These are phyloP conservation scores for silkworm (Bombyx mori) DNA, from an alignment of 1,140 invertebrate genomes.

Conservation along the genomic window ASM3026992v2 NC_085123.1:11151501-11152000, in stretches of 20 bases:
- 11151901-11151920: slow-evolving; percentile 42
- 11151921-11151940: slow-evolving; percentile 27
- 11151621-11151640: too few relatives aligned
- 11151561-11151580: too few relatives aligned
- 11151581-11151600: too few relatives aligned
- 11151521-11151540: too few relatives aligned
- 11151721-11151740: slow-evolving; percentile 19
- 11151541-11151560: too few relatives aligned
- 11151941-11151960: slow-evolving; percentile 30
- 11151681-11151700: too few relatives aligned
- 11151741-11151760: slow-evolving; percentile 31
- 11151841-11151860: background rate
- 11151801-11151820: slow-evolving; percentile 62
- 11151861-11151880: slow-evolving; percentile 1
- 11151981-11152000: too few relatives aligned
- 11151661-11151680: too few relatives aligned
- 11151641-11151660: too few relatives aligned
- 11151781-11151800: slow-evolving; percentile 57
- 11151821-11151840: slow-evolving; percentile 41
- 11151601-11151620: too few relatives aligned
- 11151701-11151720: too few relatives aligned
- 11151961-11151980: slow-evolving; percentile 24
- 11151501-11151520: too few relatives aligned
- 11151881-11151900: slow-evolving; percentile 2
- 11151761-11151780: slow-evolving; percentile 37